Base-by-base conservation (phyloP, 2,797 vertebrate species). In the Aythya fuligula region DNA sequence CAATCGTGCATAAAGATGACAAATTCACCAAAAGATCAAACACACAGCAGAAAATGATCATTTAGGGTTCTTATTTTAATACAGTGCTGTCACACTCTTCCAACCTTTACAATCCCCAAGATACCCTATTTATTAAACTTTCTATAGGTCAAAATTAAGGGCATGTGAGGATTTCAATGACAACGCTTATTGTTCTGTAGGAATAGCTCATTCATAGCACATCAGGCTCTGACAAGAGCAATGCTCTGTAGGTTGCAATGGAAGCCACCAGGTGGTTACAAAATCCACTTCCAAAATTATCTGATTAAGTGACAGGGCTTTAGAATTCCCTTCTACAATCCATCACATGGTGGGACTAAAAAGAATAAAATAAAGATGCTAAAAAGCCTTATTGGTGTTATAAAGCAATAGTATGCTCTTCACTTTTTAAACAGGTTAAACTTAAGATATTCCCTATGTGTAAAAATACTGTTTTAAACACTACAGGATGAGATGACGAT, bases 261-360 rank as follows among this genome's bases (percentile, higher is more conserved):
- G 80, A 88, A 97, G 88, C 79, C 85, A 86, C 67, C 91, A 94
- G 88, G 96, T 72, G 90, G 86, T 90, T 92, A 92, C 84, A 93
- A 94, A 96, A 97, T 94, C 95, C 81, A 93, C 84, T 89, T 94
- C 69, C 86, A 94, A 89, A 95, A 89, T 83, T 47, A 84, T 62
- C 91, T 90, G 93, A 96, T 96, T 80, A 96, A 94, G 87, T 86
- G 73, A 81, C 76, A 86, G 12, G 34, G 70, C 60, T 88, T 91
- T 93, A 17, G 65, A 94, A 90, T 62, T 77, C 69, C 47, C 76
- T 80, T 34, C 38, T 36, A 57, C 30, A 81, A 81, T 74, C 51
- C 70, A 66, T 45, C 72, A 45, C 75, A 89, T 0, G 9, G 75
- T 16, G 34, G 13, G 69, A 81, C 58, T 53, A 58, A 85, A 79